A percentile compares a stretch with the other conserved stretches of the same genome.
Conservation (phyloP, 1,140 invertebrate genomes). For the Listronotus oregonensis region DNA sequence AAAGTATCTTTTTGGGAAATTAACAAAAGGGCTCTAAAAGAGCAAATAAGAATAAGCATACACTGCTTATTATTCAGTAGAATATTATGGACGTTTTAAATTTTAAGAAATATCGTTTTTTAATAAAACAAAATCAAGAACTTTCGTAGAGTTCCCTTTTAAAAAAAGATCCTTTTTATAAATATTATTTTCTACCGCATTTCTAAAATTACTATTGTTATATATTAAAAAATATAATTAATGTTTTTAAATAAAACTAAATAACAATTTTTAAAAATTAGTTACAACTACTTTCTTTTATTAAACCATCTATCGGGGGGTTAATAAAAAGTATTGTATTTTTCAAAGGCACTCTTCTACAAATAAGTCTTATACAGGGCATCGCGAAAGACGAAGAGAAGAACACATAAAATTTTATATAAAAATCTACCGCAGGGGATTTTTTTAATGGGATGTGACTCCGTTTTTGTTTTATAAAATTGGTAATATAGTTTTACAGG, state of each 20-base stretch:
- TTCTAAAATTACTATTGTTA: neutral
- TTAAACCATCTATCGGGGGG: constrained; percentile 3
- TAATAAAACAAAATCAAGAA: too few species aligned
- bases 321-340: constrained; percentile 27
- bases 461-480: neutral
- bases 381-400: neutral
- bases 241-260: constrained; percentile 22
- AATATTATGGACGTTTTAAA: too few species aligned
- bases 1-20: too few species aligned
- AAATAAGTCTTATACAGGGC: constrained; percentile 25
- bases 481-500: too few species aligned
- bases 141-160: too few species aligned
- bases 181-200: too few species aligned
- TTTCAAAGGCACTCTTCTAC: constrained; percentile 29
- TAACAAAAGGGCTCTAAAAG: too few species aligned
- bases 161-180: too few species aligned
- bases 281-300: constrained; percentile 13
- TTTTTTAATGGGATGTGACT: too few species aligned
- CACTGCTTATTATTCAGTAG: too few species aligned
- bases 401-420: constrained; percentile 1
- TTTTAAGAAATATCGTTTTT: too few species aligned
- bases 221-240: constrained; percentile 12
- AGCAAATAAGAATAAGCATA: too few species aligned
- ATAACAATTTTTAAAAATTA: constrained; percentile 29
- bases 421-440: neutral